A percentile compares a stretch with the other conserved stretches of the same genome.
Evolutionary conservation across 2,113 vertebrate genomes (phyloP).

Genomic region (Helogale parvula): DNA sequence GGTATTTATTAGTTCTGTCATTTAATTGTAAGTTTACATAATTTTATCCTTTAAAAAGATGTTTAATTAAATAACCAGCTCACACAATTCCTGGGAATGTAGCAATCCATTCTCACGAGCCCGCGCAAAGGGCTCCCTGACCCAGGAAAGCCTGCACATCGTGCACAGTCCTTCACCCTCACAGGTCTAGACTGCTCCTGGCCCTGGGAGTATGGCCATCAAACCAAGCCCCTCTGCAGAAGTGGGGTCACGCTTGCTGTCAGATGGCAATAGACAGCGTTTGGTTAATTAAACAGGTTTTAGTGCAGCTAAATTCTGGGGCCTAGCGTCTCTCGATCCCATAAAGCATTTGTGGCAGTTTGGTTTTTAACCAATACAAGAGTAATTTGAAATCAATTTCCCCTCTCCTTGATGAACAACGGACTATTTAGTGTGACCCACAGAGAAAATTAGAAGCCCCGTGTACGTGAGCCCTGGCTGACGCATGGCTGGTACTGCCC

Average conservation of each 20-base stretch:
- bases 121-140: background rate
- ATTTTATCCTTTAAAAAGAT: background rate
- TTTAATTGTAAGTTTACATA: background rate
- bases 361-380: conserved; percentile 69
- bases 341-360: conserved; percentile 70
- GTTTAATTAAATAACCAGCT: conserved; percentile 39
- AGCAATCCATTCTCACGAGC: background rate
- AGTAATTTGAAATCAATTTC: conserved; percentile 79
- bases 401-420: conserved; percentile 70
- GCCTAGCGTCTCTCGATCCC: conserved; percentile 64
- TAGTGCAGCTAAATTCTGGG: conserved; percentile 50
- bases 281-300: conserved; percentile 68
- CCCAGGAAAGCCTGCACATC: background rate
- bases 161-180: background rate
- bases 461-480: background rate
- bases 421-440: conserved; percentile 63
- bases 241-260: background rate
- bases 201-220: background rate
- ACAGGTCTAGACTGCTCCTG: background rate
- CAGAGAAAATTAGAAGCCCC: conserved; percentile 53
- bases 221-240: background rate
- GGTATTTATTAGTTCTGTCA: background rate
- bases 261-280: background rate
- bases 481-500: background rate
- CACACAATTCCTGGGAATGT: background rate